Evolutionary conservation across 2,797 vertebrate genomes (phyloP).

Genomic region (Etheostoma nigrum): DNA sequence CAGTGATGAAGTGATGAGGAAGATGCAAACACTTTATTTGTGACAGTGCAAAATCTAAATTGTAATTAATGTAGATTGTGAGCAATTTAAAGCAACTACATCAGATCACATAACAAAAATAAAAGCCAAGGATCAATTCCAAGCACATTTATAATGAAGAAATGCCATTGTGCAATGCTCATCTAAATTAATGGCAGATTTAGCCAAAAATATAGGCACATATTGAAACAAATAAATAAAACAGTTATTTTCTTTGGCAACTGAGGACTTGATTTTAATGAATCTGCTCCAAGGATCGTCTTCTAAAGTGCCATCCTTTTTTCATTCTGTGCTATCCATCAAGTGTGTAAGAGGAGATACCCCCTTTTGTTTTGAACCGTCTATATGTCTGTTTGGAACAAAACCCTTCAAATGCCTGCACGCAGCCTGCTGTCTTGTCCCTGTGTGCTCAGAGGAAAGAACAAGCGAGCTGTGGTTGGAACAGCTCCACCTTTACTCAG

Average conservation of each 20-base stretch:
- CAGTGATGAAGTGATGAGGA: constrained; percentile 18
- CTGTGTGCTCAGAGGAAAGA: constrained; percentile 44
- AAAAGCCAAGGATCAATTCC: neutral
- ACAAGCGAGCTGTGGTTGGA: constrained; percentile 58
- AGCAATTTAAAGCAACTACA: neutral
- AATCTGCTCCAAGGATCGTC: constrained; percentile 1
- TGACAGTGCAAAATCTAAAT: constrained; percentile 11
- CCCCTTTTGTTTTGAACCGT: neutral
- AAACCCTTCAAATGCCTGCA: constrained; percentile 18
- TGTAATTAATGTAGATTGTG: constrained; percentile 1
- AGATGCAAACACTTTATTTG: constrained; percentile 45
- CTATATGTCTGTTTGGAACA: constrained; percentile 18
- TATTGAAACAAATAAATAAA: too few species aligned
- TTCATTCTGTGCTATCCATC: neutral
- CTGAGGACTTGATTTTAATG: neutral
- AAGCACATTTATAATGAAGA: neutral
- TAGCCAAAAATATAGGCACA: too few species aligned
- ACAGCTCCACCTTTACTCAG: constrained; percentile 49
- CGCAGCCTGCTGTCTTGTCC: constrained; percentile 33
- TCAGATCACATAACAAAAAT: neutral
- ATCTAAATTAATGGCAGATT: neutral
- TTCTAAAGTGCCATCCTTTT: neutral
- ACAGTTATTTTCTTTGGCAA: neutral
- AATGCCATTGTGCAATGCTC: neutral
- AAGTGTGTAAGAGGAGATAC: constrained; percentile 9